These are phyloP conservation scores for Acrobasis repandana DNA, from an alignment of 2,888 invertebrate genomes.

Conservation along the genomic window DNA sequence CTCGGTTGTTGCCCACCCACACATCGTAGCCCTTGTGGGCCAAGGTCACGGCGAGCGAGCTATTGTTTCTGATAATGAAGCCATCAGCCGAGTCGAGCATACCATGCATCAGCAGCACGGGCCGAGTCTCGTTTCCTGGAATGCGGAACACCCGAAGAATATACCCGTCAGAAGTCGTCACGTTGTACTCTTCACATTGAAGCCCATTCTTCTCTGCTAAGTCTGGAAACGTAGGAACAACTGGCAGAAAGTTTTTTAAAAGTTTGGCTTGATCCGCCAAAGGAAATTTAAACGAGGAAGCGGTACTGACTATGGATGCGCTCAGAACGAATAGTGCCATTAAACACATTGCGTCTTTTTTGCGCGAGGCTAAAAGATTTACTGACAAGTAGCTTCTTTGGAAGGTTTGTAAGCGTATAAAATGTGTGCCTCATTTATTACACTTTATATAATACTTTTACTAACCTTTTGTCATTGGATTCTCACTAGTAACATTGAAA, in stretches of 20 bases:
- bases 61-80: conserved; percentile 47
- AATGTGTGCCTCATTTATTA: no score
- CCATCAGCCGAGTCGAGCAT: conserved; percentile 47
- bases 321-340: no score
- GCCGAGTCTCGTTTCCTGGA: conserved; percentile 29
- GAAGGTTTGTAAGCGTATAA: no score
- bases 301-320: no score
- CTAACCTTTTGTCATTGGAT: no score
- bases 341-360: no score
- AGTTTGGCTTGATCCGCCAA: neutral
- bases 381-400: no score
- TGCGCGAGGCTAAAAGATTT: no score
- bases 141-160: conserved; percentile 41
- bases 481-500: no score
- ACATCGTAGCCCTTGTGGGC: conserved; percentile 77
- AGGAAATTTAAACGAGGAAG: neutral
- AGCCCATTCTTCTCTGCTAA: conserved; percentile 36
- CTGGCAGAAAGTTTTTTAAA: neutral
- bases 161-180: conserved; percentile 48
- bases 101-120: no score
- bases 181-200: conserved; percentile 35
- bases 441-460: no score
- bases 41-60: conserved; percentile 49
- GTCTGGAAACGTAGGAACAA: conserved; percentile 32
- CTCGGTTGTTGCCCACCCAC: conserved; percentile 72